Percentiles rank a stretch among this genome's conserved stretches.
phyloP scores from a whole-genome alignment of 2,113 vertebrate genomes.

The Sardina pilchardus region DNA sequence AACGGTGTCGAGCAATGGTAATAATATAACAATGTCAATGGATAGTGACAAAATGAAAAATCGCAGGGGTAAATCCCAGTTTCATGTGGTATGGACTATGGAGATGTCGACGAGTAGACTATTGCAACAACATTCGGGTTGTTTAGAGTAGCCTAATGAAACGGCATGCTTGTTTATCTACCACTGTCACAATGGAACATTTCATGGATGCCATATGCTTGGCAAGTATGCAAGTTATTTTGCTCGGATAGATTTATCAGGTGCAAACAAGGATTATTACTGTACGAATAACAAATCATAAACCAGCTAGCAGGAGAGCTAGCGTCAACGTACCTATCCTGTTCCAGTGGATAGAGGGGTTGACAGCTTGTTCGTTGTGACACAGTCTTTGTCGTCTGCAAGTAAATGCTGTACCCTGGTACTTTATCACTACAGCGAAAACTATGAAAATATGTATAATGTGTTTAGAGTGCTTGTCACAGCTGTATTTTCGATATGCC shows the following conservation, averaged over 20 bases:
- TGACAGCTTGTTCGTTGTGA: conserved; percentile 15
- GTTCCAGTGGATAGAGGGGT: conserved; percentile 1
- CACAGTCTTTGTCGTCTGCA: conserved; percentile 2
- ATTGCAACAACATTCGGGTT: not conserved
- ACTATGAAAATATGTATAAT: not conserved
- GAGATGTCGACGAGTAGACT: not conserved
- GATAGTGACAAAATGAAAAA: not conserved
- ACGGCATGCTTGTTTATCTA: not conserved
- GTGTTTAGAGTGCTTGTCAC: not conserved
- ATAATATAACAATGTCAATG: not conserved
- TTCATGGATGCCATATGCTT: not conserved
- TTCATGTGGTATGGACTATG: not conserved
- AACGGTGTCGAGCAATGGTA: not conserved
- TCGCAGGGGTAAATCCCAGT: not conserved
- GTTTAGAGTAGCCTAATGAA: not conserved
- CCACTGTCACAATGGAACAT: not conserved
- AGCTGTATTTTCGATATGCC: conserved; percentile 14
- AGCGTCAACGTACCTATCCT: not conserved
- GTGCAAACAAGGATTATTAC: not conserved
- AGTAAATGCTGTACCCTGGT: not conserved
- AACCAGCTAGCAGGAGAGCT: not conserved
- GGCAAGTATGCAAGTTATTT: not conserved
- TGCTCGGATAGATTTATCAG: not conserved
- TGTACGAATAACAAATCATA: conserved; percentile 7
- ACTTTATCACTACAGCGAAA: not conserved